Conservation (phyloP, 2,888 invertebrate genomes). For the Eumacrocentrus americanus region DNA sequence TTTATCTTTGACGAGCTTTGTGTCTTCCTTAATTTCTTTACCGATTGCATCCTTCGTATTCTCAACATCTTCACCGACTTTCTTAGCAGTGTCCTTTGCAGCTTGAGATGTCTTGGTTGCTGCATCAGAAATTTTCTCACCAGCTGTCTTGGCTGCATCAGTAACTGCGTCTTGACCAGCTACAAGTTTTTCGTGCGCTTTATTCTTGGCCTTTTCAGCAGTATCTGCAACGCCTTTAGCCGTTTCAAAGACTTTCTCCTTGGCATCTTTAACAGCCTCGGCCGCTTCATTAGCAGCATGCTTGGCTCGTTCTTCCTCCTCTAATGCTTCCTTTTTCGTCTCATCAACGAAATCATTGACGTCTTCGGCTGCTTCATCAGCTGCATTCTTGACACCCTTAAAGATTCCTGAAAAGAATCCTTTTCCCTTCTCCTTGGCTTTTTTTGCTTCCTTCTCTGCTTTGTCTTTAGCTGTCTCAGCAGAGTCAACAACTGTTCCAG, state of each 20-base stretch:
- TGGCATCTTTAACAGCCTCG: conserved; percentile 33
- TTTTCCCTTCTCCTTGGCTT: conserved; percentile 36
- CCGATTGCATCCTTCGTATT: conserved; percentile 16
- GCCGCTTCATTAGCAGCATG: conserved; percentile 28
- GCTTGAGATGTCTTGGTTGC: conserved; percentile 21
- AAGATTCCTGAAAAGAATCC: conserved; percentile 41
- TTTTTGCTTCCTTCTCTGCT: conserved; percentile 34
- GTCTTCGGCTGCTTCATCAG: conserved; percentile 47
- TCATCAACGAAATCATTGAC: conserved; percentile 39
- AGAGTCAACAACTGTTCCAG: conserved; percentile 21
- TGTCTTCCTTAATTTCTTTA: conserved; percentile 28
- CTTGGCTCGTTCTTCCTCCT: conserved; percentile 28
- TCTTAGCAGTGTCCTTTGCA: conserved; percentile 18
- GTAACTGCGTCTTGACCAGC: conserved; percentile 48
- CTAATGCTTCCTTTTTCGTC: conserved; percentile 36
- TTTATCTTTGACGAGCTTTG: conserved; percentile 23
- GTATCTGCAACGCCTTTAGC: conserved; percentile 34
- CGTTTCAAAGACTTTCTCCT: conserved; percentile 31
- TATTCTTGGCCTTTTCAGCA: conserved; percentile 41
- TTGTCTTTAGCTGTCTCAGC: conserved; percentile 31
- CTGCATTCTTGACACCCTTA: conserved; percentile 55
- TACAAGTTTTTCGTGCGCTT: conserved; percentile 64
- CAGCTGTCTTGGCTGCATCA: conserved; percentile 36
- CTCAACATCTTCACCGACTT: conserved; percentile 22
- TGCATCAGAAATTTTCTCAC: conserved; percentile 36